Evolutionary conservation across 2,888 invertebrate genomes (phyloP).

Genomic region (Lycocerus yunnanus): DNA sequence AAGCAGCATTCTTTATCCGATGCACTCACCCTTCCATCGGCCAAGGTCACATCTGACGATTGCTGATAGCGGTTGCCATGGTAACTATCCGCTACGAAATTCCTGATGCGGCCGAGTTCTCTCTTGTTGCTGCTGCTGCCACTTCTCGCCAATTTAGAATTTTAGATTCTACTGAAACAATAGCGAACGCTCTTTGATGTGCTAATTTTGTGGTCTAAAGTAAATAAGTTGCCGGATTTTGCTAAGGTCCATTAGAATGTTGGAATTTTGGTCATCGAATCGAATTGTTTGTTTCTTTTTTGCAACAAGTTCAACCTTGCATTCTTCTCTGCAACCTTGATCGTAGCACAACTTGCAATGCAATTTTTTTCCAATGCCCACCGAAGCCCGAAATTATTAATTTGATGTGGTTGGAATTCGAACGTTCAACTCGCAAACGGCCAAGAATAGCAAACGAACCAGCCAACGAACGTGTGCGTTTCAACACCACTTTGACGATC

Average conservation of each 20-base stretch:
- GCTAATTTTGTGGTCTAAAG: conserved; percentile 15
- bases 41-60: conserved; percentile 40
- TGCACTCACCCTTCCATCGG: conserved; percentile 36
- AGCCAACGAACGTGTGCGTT: background rate
- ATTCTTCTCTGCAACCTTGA: background rate
- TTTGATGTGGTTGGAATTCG: background rate
- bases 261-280: background rate
- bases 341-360: background rate
- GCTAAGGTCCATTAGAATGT: background rate
- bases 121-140: conserved; percentile 9
- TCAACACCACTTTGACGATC: background rate
- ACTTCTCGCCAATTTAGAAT: conserved; percentile 8
- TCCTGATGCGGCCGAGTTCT: conserved; percentile 15
- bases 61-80: conserved; percentile 40
- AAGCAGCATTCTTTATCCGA: conserved; percentile 33
- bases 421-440: background rate
- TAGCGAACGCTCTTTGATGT: conserved; percentile 17
- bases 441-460: background rate
- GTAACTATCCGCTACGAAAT: conserved; percentile 34
- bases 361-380: background rate
- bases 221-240: background rate
- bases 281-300: background rate
- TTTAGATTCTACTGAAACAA: background rate
- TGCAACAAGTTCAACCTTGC: background rate
- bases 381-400: background rate